Percentiles rank a stretch among this genome's conserved stretches.
Evolutionary conservation across 2,888 invertebrate genomes (phyloP).

Genomic region (Caenorhabditis auriculariae): DNA sequence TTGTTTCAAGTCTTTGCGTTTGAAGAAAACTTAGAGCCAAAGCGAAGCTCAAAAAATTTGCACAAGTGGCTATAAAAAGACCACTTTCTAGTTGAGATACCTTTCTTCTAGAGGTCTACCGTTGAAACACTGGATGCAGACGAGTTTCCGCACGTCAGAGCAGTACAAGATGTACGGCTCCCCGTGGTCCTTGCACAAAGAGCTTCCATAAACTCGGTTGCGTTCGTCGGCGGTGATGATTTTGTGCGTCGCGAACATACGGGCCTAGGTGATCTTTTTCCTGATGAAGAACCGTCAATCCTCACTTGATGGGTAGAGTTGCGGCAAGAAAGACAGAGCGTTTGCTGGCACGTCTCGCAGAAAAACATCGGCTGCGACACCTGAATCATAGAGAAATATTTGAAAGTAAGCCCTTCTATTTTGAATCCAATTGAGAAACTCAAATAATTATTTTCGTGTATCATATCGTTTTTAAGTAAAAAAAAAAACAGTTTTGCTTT

Average conservation of each 20-base stretch:
- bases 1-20: too few relatives aligned
- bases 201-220: constrained; percentile 42
- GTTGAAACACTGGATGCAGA: constrained; percentile 76
- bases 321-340: constrained; percentile 74
- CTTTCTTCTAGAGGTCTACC: constrained; percentile 68
- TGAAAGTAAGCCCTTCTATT: background rate
- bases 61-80: background rate
- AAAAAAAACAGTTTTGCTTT: background rate
- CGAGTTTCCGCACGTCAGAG: constrained; percentile 73
- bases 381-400: constrained; percentile 41
- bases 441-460: background rate
- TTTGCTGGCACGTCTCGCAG: constrained; percentile 79
- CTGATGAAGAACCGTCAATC: background rate
- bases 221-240: constrained; percentile 73
- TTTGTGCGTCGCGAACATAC: constrained; percentile 78
- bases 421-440: background rate
- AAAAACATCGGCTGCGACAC: constrained; percentile 73
- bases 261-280: constrained; percentile 66
- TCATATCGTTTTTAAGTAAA: constrained; percentile 1
- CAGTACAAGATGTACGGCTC: constrained; percentile 79
- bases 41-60: too few relatives aligned
- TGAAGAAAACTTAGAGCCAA: too few relatives aligned
- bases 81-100: constrained; percentile 10
- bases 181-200: constrained; percentile 73
- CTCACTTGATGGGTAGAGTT: constrained; percentile 73